A percentile compares a stretch with the other conserved stretches of the same genome.
These are phyloP conservation scores for Bergia puertoricense DNA, from an alignment of 92 coral and sea anemone species.

Conservation along the genomic window DNA sequence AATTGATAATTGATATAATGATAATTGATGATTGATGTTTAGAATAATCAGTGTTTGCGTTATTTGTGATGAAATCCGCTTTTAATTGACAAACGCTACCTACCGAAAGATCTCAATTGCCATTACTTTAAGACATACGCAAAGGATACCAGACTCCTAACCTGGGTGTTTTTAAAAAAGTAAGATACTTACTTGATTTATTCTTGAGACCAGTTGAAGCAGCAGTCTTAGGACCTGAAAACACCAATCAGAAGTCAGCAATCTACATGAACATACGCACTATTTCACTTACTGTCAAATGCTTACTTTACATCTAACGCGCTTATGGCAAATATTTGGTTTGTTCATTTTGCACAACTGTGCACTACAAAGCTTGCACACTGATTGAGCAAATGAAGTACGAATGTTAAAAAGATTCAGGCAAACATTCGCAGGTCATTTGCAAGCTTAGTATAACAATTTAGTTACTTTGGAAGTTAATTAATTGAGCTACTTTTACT, in stretches of 20 bases:
- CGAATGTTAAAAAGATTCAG: background rate
- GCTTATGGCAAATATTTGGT: background rate
- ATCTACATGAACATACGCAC: background rate
- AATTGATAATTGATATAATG: too few relatives aligned
- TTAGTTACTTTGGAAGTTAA: background rate
- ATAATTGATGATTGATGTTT: too few relatives aligned
- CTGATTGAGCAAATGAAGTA: background rate
- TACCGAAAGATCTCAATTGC: too few relatives aligned
- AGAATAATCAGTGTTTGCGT: too few relatives aligned
- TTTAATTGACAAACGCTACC: too few relatives aligned
- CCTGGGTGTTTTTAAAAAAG: background rate
- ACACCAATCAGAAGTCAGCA: background rate
- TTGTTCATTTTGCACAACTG: background rate
- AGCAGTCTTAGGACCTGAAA: conserved; percentile 19
- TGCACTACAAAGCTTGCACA: background rate
- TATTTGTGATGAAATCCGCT: too few relatives aligned
- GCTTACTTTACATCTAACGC: background rate
- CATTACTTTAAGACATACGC: too few relatives aligned
- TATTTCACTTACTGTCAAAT: background rate
- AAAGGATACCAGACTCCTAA: too few relatives aligned
- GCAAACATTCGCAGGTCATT: background rate
- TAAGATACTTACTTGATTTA: conserved; percentile 26
- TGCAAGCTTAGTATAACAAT: background rate
- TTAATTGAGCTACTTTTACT: background rate
- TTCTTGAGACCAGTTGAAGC: conserved; percentile 7